phyloP scores from a whole-genome alignment of 2,888 invertebrate species.

The Drosophila dives region DNA sequence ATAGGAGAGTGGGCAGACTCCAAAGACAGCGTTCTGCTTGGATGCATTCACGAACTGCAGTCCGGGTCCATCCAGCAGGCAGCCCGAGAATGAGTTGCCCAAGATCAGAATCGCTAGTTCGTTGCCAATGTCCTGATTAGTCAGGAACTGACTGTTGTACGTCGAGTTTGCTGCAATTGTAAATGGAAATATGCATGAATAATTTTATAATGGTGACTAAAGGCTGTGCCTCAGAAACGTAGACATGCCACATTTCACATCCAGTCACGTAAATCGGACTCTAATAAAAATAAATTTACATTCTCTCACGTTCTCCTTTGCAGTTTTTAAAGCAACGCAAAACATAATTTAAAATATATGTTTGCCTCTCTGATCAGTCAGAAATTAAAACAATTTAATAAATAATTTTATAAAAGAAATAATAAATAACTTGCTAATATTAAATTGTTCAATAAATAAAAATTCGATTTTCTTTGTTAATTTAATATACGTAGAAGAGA shows the following conservation, averaged over 20 bases:
- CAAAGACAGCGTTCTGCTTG: conserved; percentile 90
- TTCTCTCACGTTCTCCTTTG: conserved; percentile 33
- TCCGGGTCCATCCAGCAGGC: conserved; percentile 94
- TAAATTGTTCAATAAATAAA: background rate
- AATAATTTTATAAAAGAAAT: background rate
- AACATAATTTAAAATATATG: background rate
- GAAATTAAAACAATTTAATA: background rate
- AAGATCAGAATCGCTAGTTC: conserved; percentile 91
- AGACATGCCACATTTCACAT: background rate
- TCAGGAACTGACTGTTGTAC: conserved; percentile 90
- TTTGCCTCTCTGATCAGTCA: background rate
- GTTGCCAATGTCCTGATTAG: conserved; percentile 89
- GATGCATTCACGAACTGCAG: conserved; percentile 90
- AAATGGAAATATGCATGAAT: conserved; percentile 9
- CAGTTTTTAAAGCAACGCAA: background rate
- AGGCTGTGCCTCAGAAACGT: background rate
- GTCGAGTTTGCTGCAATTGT: conserved; percentile 89
- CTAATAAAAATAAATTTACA: background rate
- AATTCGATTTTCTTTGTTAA: background rate
- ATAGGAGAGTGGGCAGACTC: conserved; percentile 90
- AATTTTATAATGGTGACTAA: background rate
- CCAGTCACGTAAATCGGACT: conserved; percentile 5
- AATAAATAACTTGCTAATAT: background rate
- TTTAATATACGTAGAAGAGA: background rate
- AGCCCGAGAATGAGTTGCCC: conserved; percentile 93